Conservation (phyloP, 2,797 vertebrate genomes). For the Gouania willdenowi region DNA sequence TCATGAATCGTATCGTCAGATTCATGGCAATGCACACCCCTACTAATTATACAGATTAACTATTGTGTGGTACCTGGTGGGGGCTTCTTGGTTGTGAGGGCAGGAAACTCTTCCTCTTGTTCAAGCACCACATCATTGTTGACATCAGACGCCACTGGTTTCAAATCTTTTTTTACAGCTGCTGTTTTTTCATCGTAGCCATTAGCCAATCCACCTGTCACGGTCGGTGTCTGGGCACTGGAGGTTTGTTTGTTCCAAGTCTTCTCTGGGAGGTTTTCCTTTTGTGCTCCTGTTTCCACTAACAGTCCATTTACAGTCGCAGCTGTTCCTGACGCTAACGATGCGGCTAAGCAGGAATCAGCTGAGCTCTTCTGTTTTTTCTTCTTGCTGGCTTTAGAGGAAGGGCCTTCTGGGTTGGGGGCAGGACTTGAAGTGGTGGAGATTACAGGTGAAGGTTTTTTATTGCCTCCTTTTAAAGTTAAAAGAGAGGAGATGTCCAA, state of each 20-base stretch:
- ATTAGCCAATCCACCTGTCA: constrained; percentile 64
- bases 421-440: constrained; percentile 9
- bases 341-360: not conserved
- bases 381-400: constrained; percentile 80
- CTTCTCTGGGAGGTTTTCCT: constrained; percentile 77
- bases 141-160: constrained; percentile 18
- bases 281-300: constrained; percentile 62
- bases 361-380: constrained; percentile 73
- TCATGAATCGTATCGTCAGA: too few relatives aligned
- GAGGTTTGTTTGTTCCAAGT: constrained; percentile 39
- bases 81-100: constrained; percentile 84
- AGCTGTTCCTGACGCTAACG: constrained; percentile 2
- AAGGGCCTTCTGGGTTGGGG: constrained; percentile 43
- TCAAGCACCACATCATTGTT: constrained; percentile 70
- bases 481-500: constrained; percentile 87
- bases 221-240: not conserved
- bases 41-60: too few relatives aligned
- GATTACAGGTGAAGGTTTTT: constrained; percentile 41
- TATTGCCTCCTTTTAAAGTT: constrained; percentile 68
- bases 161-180: constrained; percentile 14
- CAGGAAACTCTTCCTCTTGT: constrained; percentile 94
- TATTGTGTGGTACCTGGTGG: constrained; percentile 86
- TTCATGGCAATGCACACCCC: too few relatives aligned
- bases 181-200: constrained; percentile 74
- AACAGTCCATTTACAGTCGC: constrained; percentile 12